These are phyloP conservation scores for Heliconius congener DNA, from an alignment of 1,140 invertebrate species.

Conservation along the genomic window DNA sequence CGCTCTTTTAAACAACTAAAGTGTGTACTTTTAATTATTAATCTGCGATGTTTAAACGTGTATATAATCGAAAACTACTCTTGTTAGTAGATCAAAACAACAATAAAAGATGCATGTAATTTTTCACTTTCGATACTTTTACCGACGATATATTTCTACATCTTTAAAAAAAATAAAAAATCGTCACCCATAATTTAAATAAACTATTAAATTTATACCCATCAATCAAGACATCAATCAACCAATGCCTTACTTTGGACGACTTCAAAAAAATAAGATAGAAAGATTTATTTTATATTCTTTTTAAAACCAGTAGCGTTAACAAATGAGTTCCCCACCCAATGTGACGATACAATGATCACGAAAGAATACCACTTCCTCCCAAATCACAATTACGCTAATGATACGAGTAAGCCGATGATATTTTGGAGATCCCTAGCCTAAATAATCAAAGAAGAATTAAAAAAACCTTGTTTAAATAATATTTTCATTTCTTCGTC, in stretches of 20 bases:
- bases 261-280: not conserved
- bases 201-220: not conserved
- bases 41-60: no score
- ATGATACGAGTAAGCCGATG: constrained; percentile 26
- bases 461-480: not conserved
- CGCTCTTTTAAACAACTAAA: no score
- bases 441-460: not conserved
- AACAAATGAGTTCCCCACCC: not conserved
- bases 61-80: no score
- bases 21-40: no score
- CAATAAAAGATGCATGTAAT: no score
- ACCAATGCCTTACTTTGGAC: not conserved
- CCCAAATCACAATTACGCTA: constrained; percentile 31
- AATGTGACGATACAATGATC: constrained; percentile 42
- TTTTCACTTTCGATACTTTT: no score
- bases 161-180: no score
- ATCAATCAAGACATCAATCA: not conserved
- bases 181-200: not conserved
- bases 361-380: constrained; percentile 45
- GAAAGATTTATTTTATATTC: not conserved
- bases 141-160: no score
- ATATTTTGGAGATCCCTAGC: constrained; percentile 17
- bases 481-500: not conserved
- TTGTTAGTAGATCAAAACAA: no score
- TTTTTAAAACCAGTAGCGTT: constrained; percentile 28